Conservation (phyloP, 1,140 invertebrate species). For the Bombus superbus region DNA sequence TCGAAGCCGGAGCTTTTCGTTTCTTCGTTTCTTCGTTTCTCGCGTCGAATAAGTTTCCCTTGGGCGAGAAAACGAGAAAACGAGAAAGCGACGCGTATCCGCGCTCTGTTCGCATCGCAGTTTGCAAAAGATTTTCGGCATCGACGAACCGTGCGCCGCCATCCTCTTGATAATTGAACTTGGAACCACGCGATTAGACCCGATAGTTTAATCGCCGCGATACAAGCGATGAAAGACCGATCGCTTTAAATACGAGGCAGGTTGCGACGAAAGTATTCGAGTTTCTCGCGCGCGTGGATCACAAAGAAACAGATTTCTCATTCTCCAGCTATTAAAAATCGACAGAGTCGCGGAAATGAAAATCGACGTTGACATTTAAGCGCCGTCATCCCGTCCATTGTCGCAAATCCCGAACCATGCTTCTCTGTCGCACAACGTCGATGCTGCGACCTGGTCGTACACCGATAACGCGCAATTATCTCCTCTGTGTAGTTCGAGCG, state of each 20-base stretch:
- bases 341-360: not conserved
- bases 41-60: not conserved
- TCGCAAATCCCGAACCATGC: not conserved
- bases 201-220: too few relatives aligned
- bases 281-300: not conserved
- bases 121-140: not conserved
- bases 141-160: too few relatives aligned
- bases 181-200: too few relatives aligned
- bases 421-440: not conserved
- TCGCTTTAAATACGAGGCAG: too few relatives aligned
- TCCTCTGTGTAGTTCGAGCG: not conserved
- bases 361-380: not conserved
- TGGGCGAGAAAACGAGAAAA: not conserved
- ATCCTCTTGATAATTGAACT: too few relatives aligned
- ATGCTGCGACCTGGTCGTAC: too few relatives aligned
- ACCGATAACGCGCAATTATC: not conserved
- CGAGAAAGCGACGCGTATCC: not conserved
- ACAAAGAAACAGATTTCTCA: not conserved
- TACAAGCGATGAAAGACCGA: too few relatives aligned
- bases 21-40: not conserved
- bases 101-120: not conserved
- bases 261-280: not conserved
- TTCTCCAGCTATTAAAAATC: not conserved
- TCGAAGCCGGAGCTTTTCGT: constrained; percentile 16
- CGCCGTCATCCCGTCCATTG: not conserved